These are phyloP conservation scores for Passer montanus DNA, from an alignment of 2,113 vertebrate species.

Conservation along the genomic window DNA sequence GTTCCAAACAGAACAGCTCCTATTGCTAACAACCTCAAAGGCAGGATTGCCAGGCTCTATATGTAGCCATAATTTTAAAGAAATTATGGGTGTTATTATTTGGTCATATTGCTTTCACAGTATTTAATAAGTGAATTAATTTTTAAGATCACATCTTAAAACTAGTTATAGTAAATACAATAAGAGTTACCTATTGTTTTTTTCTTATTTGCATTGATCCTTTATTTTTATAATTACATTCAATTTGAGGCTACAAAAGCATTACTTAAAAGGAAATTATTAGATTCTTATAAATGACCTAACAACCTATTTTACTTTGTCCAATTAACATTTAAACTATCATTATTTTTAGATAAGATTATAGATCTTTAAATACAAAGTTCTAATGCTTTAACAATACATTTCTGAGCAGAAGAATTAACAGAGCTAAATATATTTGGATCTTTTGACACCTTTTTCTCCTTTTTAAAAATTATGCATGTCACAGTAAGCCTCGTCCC, in stretches of 20 bases:
- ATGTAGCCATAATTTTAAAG: background rate
- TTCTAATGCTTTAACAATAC: constrained; percentile 39
- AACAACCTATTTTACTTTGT: background rate
- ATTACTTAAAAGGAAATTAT: constrained; percentile 24
- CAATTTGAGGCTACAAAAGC: constrained; percentile 10
- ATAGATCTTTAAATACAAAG: constrained; percentile 47
- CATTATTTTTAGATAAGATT: constrained; percentile 53
- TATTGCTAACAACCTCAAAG: background rate
- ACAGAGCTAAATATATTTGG: background rate
- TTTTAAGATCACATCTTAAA: background rate
- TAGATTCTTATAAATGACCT: background rate
- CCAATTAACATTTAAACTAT: constrained; percentile 33
- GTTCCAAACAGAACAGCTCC: background rate
- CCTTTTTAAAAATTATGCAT: background rate
- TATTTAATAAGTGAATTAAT: background rate
- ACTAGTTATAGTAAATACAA: background rate
- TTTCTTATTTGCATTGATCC: constrained; percentile 9
- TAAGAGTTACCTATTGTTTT: background rate
- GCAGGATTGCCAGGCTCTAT: background rate
- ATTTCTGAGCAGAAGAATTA: background rate
- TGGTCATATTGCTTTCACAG: background rate
- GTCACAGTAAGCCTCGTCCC: background rate
- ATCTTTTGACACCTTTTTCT: background rate
- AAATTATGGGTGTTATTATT: background rate
- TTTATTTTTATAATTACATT: constrained; percentile 27